A percentile compares a stretch with the other conserved stretches of the same genome.
Evolutionary conservation across 2,888 invertebrate species (phyloP).

Genomic region (Campaea margaritaria): DNA sequence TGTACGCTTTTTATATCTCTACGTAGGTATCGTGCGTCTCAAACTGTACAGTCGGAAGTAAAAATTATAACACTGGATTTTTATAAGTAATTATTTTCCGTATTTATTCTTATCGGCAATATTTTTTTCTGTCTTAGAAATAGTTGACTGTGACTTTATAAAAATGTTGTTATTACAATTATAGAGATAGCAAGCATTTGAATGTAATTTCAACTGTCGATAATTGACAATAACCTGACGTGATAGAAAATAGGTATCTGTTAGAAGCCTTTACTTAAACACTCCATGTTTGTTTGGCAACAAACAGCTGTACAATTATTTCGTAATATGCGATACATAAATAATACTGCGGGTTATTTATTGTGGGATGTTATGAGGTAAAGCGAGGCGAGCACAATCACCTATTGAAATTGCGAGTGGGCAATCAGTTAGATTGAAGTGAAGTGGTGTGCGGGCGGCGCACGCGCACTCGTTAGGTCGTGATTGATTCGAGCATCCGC

Average conservation of each 20-base stretch:
- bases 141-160: too few relatives aligned
- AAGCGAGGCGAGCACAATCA: constrained; percentile 2
- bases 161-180: too few relatives aligned
- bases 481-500: constrained; percentile 46
- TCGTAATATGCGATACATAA: neutral
- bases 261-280: too few relatives aligned
- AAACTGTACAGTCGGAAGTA: neutral
- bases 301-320: neutral
- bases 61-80: too few relatives aligned
- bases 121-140: too few relatives aligned
- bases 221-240: too few relatives aligned
- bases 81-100: too few relatives aligned
- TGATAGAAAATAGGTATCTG: too few relatives aligned
- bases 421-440: constrained; percentile 36
- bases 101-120: too few relatives aligned
- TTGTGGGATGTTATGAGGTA: neutral
- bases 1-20: constrained; percentile 1
- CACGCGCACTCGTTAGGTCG: constrained; percentile 24
- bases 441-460: constrained; percentile 28
- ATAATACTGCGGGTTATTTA: neutral
- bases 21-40: neutral
- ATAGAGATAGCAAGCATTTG: too few relatives aligned
- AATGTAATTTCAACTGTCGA: too few relatives aligned
- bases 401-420: constrained; percentile 20
- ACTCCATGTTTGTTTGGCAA: too few relatives aligned